phyloP scores from a whole-genome alignment of 2,113 vertebrate genomes.

The Spilogale gracilis region DNA sequence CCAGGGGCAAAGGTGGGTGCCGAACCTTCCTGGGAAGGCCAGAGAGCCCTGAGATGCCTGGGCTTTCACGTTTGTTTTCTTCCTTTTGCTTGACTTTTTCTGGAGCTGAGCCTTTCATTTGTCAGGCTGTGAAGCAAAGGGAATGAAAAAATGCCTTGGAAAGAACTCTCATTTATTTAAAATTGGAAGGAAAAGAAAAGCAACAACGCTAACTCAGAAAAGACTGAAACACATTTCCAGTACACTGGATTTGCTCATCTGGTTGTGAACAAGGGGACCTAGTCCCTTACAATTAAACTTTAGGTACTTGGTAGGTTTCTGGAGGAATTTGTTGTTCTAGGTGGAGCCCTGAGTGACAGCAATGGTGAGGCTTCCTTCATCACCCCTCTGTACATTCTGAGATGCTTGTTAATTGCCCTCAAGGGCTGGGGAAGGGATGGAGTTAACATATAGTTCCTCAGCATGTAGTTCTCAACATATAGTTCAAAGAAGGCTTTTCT shows the following conservation, averaged over 20 bases:
- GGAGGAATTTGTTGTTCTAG: neutral
- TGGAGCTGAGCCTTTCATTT: slow-evolving; percentile 57
- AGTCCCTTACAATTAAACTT: slow-evolving; percentile 67
- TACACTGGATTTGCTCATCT: slow-evolving; percentile 67
- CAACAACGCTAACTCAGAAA: slow-evolving; percentile 20
- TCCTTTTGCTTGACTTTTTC: slow-evolving; percentile 18
- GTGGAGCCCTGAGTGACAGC: neutral
- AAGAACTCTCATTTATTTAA: slow-evolving; percentile 75
- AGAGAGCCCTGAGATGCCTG: neutral
- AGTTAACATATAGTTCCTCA: neutral
- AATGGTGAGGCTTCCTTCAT: neutral
- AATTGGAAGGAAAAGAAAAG: slow-evolving; percentile 24
- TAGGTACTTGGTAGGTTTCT: slow-evolving; percentile 37
- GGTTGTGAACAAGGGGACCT: slow-evolving; percentile 47
- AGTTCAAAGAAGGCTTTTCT: neutral
- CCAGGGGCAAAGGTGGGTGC: neutral
- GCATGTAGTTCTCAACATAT: rapidly evolving
- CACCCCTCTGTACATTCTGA: neutral
- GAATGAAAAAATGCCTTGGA: slow-evolving; percentile 62
- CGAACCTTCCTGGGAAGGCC: neutral
- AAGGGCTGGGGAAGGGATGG: neutral
- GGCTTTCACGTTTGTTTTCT: slow-evolving; percentile 15
- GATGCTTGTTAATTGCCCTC: neutral
- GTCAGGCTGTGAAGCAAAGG: slow-evolving; percentile 71
- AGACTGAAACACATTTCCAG: slow-evolving; percentile 60